Evolutionary conservation across 2,113 vertebrate genomes (phyloP), one percentile per base, ranked within the genome.

Genomic region (Entelurus aequoreus): DNA sequence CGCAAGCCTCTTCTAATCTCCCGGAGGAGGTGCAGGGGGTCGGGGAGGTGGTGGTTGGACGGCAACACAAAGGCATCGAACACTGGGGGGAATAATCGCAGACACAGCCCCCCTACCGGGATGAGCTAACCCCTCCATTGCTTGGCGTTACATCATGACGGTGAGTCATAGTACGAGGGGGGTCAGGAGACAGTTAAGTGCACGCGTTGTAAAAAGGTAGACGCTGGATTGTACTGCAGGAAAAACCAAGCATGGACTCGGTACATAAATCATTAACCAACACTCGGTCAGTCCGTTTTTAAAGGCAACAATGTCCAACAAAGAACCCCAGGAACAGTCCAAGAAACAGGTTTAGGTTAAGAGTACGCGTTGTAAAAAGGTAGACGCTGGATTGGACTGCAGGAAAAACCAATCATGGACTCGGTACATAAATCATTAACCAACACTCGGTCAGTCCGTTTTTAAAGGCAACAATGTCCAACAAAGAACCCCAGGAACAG

Each of bases 111-210:
- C 68, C 15, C 7, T 37, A n/a, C 54, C 14, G 28, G 69, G 78
- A 84, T 81, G 82, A 88, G 77, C 66, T 71, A 75, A 77, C 36
- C 57, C 42, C 37, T 60, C 69, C 51, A 68, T 86, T 90, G 74
- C 86, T 82, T 59, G 1, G 61, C 84, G 84, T 84, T 82, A 87
- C 89, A 89, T 86, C 89, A 88, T 44, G 57, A 72, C 48, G 81
- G 82, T 74, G 81, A 92, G 84, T 87, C 88, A 80, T 70, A 82
- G 60, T 48, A 63, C 71, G 10, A 28, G 28, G 10, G 64, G 78
- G 80, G 71, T 66, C 68, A 54, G 51, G 74, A 72, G 65, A 64
- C 70, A 52, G 68, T 65, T 48, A 48, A 72, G 69, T 58, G 70
- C 70, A 35, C 47, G 65, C 51, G 44, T 62, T 15, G 54, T 10